Conservation (phyloP, 1,140 invertebrate species). For the Phymorhynchus buccinoides region DNA sequence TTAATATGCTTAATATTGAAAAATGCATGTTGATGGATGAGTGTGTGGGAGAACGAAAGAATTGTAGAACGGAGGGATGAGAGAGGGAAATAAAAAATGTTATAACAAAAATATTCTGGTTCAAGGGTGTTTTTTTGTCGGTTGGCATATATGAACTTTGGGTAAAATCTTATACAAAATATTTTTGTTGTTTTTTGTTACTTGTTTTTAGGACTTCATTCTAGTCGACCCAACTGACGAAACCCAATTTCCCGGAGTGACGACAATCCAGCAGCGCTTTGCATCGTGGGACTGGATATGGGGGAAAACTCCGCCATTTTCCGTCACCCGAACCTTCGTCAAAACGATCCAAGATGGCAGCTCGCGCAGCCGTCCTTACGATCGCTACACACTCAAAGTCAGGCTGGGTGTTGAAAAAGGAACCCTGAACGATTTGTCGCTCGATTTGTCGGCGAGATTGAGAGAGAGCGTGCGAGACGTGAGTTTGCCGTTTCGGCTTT, state of each 20-base stretch:
- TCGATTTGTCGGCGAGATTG: neutral
- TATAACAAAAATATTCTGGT: too few species aligned
- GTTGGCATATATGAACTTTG: too few species aligned
- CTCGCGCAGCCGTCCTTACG: neutral
- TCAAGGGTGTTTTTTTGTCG: too few species aligned
- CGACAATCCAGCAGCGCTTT: constrained; percentile 79
- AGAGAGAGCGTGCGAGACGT: neutral
- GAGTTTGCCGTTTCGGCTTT: neutral
- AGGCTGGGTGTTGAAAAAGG: neutral
- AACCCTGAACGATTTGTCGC: neutral
- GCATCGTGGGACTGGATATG: constrained; percentile 89
- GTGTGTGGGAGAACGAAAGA: too few species aligned
- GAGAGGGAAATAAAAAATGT: too few species aligned
- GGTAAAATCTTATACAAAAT: neutral
- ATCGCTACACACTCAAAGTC: neutral
- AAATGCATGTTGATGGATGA: too few species aligned
- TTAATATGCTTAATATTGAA: too few species aligned
- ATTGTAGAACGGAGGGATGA: too few species aligned
- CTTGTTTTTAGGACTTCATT: constrained; percentile 63
- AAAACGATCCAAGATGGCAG: neutral
- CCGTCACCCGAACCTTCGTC: constrained; percentile 62
- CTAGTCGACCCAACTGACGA: constrained; percentile 90
- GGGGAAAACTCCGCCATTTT: constrained; percentile 90
- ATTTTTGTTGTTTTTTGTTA: constrained; percentile 8
- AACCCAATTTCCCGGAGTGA: constrained; percentile 86